Conservation (phyloP, 92 coral and sea anemone species). For the Porites evermanni region DNA sequence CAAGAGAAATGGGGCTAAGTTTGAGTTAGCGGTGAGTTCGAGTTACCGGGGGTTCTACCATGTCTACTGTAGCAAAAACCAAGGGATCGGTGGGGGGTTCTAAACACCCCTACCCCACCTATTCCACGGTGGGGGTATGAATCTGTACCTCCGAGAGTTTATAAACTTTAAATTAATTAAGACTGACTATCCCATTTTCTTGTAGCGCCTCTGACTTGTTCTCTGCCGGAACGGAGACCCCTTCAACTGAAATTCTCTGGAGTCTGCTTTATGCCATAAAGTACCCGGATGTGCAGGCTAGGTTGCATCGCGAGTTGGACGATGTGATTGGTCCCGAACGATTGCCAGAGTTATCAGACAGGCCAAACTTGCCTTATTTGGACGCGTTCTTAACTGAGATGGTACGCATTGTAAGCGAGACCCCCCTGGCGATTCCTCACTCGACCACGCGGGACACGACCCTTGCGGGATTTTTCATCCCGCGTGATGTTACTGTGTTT, state of each 20-base stretch:
- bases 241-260: conserved; percentile 67
- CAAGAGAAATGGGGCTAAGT: no score
- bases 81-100: no score
- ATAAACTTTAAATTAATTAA: no score
- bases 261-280: conserved; percentile 53
- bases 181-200: not conserved
- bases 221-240: conserved; percentile 74
- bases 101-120: no score
- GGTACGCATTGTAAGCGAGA: conserved; percentile 56
- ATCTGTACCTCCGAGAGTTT: not conserved
- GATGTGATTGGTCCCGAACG: conserved; percentile 37
- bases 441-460: conserved; percentile 62
- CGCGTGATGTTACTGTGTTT: conserved; percentile 70
- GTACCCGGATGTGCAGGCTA: conserved; percentile 71
- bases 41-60: no score
- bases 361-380: conserved; percentile 63
- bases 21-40: no score
- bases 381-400: conserved; percentile 73
- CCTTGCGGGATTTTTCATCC: conserved; percentile 67
- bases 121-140: no score
- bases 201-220: conserved; percentile 58
- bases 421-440: conserved; percentile 78
- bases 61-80: no score
- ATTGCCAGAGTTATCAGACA: conserved; percentile 68
- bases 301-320: conserved; percentile 65